Evolutionary conservation across 2,888 invertebrate species (phyloP), one percentile per base, ranked within the genome.

Genomic region (Callyntrura sp.): DNA sequence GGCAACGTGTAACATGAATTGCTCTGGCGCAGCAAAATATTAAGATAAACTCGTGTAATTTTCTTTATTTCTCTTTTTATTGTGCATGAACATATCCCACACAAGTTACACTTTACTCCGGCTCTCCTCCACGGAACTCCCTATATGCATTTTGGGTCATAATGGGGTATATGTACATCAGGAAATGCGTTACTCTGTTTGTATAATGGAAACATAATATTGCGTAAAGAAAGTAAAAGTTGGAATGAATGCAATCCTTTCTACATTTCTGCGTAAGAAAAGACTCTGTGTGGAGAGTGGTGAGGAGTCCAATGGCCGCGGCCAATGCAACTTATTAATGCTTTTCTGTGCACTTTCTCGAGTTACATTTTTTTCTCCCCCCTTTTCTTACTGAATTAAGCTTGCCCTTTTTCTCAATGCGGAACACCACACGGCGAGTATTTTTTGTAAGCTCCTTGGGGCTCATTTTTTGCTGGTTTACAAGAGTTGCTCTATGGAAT

Each of bases 11-110:
- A 2, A 45, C 35, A 35, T 14, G 9, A 20, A n/a, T n/a, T 45
- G 9, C 14, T 9, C 28, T 35, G n/a, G 35, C 17, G 17, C 43
- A 48, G 2, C 11, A 73, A 73, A 73, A 85, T 76, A 79, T 78
- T 43, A 81, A 86, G 86, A 86, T 79, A 86, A 86, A 87, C 70
- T 87, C 81, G 79, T 68, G 87, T 79, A 81, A 87, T 68, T 87
- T 87, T 87, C 81, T 79, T 87, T 86, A 79, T 79, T 86, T 79
- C 51, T 65, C 23, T 78, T 85, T 85, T 85, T 57, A 78, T 81
- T 81, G 9, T 57, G 48, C 48, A 73, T 73, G 48, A 73, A 73
- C 48, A 48, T 73, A 73, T 43, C 45, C 20, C 23, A 73, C 23
- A 35, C 23, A 25, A 48, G 43, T 43, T 17, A 14, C 51, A 51